Evolutionary conservation across 1,140 invertebrate genomes (phyloP).

Genomic region (Macrocentrus cingulum): DNA sequence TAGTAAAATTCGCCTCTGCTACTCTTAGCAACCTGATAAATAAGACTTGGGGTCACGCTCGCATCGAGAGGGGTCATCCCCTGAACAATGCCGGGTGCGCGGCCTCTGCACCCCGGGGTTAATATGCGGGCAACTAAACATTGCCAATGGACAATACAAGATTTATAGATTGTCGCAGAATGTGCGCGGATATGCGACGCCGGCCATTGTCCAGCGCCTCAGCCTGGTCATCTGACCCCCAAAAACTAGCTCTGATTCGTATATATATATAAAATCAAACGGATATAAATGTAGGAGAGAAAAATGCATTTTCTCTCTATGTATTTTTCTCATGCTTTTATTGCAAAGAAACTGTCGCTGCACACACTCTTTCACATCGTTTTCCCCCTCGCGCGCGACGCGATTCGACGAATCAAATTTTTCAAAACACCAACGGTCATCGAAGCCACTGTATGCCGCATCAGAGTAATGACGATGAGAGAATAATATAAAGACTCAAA

Average conservation of each 20-base stretch:
- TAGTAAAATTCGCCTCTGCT: slow-evolving; percentile 9
- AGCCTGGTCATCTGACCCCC: neutral
- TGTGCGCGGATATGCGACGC: slow-evolving; percentile 1
- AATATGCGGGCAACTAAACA: slow-evolving; percentile 59
- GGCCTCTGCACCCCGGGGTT: slow-evolving; percentile 54
- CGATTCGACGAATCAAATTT: no score
- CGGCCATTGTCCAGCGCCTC: slow-evolving; percentile 11
- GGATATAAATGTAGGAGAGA: no score
- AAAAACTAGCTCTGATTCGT: neutral
- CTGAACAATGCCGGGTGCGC: slow-evolving; percentile 50
- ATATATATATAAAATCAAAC: neutral
- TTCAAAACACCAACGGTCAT: no score
- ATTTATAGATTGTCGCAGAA: slow-evolving; percentile 47
- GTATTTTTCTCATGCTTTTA: no score
- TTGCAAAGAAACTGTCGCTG: no score
- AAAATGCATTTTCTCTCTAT: neutral
- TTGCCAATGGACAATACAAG: slow-evolving; percentile 53
- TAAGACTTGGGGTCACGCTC: slow-evolving; percentile 46
- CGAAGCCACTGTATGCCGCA: no score
- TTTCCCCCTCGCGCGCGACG: no score
- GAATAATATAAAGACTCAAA: no score
- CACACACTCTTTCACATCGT: no score
- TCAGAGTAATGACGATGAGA: neutral
- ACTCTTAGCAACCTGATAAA: slow-evolving; percentile 50
- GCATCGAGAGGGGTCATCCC: slow-evolving; percentile 49